Percentiles rank a stretch among this genome's conserved stretches.
These are phyloP conservation scores for Conchocele bisecta DNA, from an alignment of 2,888 invertebrate species.

Conservation along the genomic window DNA sequence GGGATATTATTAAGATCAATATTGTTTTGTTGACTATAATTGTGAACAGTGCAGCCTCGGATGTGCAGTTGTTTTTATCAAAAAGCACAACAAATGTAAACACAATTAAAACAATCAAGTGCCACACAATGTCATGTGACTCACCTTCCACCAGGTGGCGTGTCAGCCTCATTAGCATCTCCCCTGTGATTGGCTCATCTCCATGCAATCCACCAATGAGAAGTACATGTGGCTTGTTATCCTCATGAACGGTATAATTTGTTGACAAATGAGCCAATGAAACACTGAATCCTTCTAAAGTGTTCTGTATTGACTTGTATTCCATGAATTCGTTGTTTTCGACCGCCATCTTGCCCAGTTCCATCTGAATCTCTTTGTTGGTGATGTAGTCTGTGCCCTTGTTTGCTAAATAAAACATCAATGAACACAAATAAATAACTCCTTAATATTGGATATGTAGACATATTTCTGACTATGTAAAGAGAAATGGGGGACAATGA, in stretches of 20 bases:
- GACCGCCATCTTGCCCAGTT: conserved; percentile 88
- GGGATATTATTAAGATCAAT: too few species aligned
- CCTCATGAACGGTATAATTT: conserved; percentile 54
- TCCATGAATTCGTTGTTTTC: conserved; percentile 87
- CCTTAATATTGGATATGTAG: too few species aligned
- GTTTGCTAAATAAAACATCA: too few species aligned
- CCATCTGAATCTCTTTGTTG: conserved; percentile 86
- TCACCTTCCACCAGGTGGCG: conserved; percentile 87
- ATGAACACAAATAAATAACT: too few species aligned
- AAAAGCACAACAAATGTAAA: neutral
- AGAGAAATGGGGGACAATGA: too few species aligned
- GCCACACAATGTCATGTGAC: neutral
- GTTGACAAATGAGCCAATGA: conserved; percentile 69
- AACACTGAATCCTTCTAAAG: conserved; percentile 55
- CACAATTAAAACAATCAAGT: neutral
- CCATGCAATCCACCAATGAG: conserved; percentile 88
- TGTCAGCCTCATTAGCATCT: conserved; percentile 85
- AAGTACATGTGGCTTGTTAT: conserved; percentile 89
- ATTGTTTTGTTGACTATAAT: too few species aligned
- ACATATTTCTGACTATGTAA: too few species aligned
- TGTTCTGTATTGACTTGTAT: conserved; percentile 50
- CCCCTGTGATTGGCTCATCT: conserved; percentile 78
- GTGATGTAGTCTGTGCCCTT: conserved; percentile 86
- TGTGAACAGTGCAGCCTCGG: too few species aligned
- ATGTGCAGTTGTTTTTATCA: too few species aligned